A percentile compares a stretch with the other conserved stretches of the same genome.
Conservation (phyloP, 2,113 vertebrate species). For the Zosterops borbonicus region DNA sequence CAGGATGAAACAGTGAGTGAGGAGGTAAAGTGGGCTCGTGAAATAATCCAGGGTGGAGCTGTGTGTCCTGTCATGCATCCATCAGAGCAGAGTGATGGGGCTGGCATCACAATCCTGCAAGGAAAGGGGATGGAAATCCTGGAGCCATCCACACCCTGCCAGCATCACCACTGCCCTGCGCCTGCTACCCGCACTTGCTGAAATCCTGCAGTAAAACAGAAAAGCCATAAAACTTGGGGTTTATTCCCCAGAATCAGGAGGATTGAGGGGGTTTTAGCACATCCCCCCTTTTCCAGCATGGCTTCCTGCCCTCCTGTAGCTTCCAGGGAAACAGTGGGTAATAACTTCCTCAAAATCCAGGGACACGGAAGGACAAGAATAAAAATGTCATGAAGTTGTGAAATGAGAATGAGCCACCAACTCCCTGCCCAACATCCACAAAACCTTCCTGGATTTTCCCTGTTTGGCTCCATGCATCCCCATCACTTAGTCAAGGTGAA, state of each 20-base stretch:
- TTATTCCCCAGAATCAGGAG: background rate
- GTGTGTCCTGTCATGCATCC: background rate
- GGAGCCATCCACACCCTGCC: fast-evolving
- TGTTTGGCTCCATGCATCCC: background rate
- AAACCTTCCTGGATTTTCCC: background rate
- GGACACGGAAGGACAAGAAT: background rate
- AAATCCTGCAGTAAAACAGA: background rate
- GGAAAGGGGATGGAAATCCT: background rate
- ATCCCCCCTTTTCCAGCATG: background rate
- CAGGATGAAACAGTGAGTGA: fast-evolving
- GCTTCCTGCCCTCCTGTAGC: background rate
- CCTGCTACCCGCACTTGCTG: background rate
- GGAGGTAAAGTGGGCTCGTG: background rate
- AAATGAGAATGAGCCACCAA: background rate
- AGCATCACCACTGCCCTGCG: fast-evolving
- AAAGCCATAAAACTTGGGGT: background rate
- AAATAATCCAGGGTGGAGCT: background rate
- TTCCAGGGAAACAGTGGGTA: background rate
- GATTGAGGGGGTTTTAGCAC: background rate
- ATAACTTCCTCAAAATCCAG: fast-evolving
- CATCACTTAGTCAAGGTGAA: background rate
- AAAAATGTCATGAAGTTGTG: background rate
- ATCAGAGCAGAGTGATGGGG: fast-evolving
- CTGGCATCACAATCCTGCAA: too few relatives aligned
- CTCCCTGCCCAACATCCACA: background rate